These are phyloP conservation scores for Thermophis baileyi DNA, from an alignment of 2,113 vertebrate species.

Conservation along the genomic window DNA sequence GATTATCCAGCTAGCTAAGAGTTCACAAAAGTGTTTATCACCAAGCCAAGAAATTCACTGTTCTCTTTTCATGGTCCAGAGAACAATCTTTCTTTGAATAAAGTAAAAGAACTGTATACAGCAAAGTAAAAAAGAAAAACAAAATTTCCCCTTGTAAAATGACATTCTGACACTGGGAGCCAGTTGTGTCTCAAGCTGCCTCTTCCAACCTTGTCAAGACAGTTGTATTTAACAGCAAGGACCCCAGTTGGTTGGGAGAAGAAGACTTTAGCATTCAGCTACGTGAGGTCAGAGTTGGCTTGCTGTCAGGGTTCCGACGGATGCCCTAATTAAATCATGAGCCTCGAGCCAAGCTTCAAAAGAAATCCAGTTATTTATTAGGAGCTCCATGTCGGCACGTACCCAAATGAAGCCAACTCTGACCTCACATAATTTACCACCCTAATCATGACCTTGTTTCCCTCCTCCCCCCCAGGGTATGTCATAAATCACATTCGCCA, in stretches of 20 bases:
- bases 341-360: too few relatives aligned
- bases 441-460: too few relatives aligned
- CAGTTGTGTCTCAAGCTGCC: background rate
- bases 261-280: background rate
- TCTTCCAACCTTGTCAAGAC: background rate
- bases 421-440: too few relatives aligned
- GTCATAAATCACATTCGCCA: too few relatives aligned
- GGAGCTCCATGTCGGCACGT: too few relatives aligned
- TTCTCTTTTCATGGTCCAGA: background rate
- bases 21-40: background rate
- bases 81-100: background rate
- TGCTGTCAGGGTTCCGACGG: too few relatives aligned
- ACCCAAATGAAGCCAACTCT: too few relatives aligned
- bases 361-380: too few relatives aligned
- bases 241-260: background rate
- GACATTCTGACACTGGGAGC: background rate
- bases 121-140: background rate
- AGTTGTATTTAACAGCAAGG: background rate
- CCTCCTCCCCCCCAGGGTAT: too few relatives aligned
- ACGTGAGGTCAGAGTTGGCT: too few relatives aligned
- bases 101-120: background rate
- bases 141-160: background rate
- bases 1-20: background rate
- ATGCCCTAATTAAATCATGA: too few relatives aligned
- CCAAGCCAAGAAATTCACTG: background rate